A percentile compares a stretch with the other conserved stretches of the same genome.
Conservation (phyloP, 2,888 invertebrate species). For the Stomorhina lunata region DNA sequence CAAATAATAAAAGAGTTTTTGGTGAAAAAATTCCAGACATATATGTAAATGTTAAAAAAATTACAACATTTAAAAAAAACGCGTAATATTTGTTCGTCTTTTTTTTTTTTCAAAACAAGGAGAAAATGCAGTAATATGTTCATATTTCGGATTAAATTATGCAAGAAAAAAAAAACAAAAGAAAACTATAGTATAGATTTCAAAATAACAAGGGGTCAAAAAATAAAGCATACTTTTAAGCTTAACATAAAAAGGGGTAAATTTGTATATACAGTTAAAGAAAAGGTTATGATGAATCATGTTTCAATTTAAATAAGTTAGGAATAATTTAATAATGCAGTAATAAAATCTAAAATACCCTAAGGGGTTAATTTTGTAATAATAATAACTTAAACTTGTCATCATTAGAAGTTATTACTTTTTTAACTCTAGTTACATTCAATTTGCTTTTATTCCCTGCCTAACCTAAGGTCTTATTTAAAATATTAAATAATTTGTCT, state of each 20-base stretch:
- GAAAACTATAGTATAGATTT: slow-evolving; percentile 11
- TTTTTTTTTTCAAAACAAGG: background rate
- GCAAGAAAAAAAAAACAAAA: slow-evolving; percentile 9
- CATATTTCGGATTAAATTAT: background rate
- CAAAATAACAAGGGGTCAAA: background rate
- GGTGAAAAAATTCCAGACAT: slow-evolving; percentile 39
- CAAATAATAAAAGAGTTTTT: background rate
- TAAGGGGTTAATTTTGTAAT: too few species aligned
- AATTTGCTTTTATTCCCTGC: background rate
- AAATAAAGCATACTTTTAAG: slow-evolving; percentile 39
- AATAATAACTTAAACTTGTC: background rate
- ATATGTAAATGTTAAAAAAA: slow-evolving; percentile 38
- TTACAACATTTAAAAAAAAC: background rate
- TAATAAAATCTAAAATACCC: too few species aligned
- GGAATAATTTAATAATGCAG: too few species aligned
- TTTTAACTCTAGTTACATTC: too few species aligned
- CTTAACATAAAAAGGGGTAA: background rate
- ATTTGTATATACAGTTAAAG: too few species aligned
- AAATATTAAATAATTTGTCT: background rate
- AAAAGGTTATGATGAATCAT: too few species aligned
- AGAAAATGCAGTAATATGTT: slow-evolving; percentile 31
- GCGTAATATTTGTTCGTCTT: background rate
- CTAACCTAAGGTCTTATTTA: background rate
- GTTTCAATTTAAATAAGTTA: too few species aligned
- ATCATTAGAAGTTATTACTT: too few species aligned